A percentile compares a stretch with the other conserved stretches of the same genome.
These are phyloP conservation scores for Pheosia tremula DNA, from an alignment of 2,888 invertebrate species.

Conservation along the genomic window DNA sequence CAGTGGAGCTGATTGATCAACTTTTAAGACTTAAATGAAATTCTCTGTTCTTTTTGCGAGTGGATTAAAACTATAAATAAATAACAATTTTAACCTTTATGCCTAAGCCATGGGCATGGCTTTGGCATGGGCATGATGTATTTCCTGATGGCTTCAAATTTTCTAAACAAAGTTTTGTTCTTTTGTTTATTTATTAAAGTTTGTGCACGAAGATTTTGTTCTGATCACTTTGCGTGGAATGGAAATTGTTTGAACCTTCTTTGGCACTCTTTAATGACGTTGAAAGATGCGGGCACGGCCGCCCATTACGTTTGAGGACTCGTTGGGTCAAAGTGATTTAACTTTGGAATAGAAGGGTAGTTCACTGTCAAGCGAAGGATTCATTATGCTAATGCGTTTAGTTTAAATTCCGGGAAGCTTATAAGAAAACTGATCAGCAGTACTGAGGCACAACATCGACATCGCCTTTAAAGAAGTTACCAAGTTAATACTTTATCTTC, in stretches of 20 bases:
- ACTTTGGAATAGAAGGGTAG: slow-evolving; percentile 19
- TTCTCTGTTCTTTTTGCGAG: no score
- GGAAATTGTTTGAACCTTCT: slow-evolving; percentile 34
- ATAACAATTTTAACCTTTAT: no score
- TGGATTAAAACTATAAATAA: no score
- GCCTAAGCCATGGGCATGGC: no score
- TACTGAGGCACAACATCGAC: neutral
- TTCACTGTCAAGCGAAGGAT: neutral
- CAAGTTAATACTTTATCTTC: neutral
- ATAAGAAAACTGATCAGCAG: neutral
- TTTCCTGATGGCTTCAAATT: slow-evolving; percentile 25
- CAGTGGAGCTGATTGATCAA: no score
- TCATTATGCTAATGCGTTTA: neutral
- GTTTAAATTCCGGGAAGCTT: neutral
- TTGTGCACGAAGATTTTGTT: slow-evolving; percentile 29
- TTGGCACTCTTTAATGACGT: slow-evolving; percentile 27
- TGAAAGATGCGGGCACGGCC: slow-evolving; percentile 15
- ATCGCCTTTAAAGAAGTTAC: neutral
- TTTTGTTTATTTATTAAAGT: slow-evolving; percentile 26
- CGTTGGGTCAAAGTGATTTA: slow-evolving; percentile 23
- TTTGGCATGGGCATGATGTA: no score
- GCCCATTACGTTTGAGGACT: slow-evolving; percentile 6
- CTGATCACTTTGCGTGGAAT: slow-evolving; percentile 29
- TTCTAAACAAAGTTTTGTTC: slow-evolving; percentile 18
- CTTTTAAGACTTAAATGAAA: no score